Evolutionary conservation across 2,113 vertebrate genomes (phyloP).

Genomic region (Mola mola): DNA sequence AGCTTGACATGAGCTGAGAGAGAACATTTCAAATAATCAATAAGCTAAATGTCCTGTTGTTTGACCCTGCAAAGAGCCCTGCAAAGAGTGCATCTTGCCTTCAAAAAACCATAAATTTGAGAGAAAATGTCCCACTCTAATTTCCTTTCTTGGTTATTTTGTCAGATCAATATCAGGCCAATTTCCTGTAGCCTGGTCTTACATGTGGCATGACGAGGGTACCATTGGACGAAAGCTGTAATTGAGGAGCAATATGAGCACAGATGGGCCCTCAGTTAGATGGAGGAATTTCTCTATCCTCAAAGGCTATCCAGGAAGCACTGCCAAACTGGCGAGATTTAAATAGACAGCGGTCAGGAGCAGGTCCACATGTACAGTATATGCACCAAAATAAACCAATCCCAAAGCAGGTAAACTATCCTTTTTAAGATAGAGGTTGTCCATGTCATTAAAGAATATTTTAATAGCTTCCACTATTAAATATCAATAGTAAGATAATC

Average conservation of each 20-base stretch:
- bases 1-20: slow-evolving; percentile 2
- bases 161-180: slow-evolving; percentile 74
- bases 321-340: slow-evolving; percentile 73
- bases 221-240: slow-evolving; percentile 61
- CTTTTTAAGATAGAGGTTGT: slow-evolving; percentile 35
- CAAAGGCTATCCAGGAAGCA: slow-evolving; percentile 66
- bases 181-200: slow-evolving; percentile 75
- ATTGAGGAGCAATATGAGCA: slow-evolving; percentile 68
- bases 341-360: slow-evolving; percentile 67
- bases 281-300: slow-evolving; percentile 74
- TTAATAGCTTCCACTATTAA: slow-evolving; percentile 15
- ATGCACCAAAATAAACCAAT: slow-evolving; percentile 61
- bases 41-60: slow-evolving; percentile 3
- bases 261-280: slow-evolving; percentile 76
- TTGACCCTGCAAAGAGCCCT: not conserved
- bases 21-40: slow-evolving; percentile 19
- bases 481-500: not conserved
- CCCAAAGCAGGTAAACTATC: slow-evolving; percentile 30
- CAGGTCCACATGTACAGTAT: slow-evolving; percentile 38
- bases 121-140: slow-evolving; percentile 55
- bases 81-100: slow-evolving; percentile 9
- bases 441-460: slow-evolving; percentile 41
- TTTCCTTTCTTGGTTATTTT: slow-evolving; percentile 70
- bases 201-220: slow-evolving; percentile 65
- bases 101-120: slow-evolving; percentile 53